A percentile compares a stretch with the other conserved stretches of the same genome.
phyloP scores from a whole-genome alignment of 2,113 vertebrate species.

The Halcyon malimbica region DNA sequence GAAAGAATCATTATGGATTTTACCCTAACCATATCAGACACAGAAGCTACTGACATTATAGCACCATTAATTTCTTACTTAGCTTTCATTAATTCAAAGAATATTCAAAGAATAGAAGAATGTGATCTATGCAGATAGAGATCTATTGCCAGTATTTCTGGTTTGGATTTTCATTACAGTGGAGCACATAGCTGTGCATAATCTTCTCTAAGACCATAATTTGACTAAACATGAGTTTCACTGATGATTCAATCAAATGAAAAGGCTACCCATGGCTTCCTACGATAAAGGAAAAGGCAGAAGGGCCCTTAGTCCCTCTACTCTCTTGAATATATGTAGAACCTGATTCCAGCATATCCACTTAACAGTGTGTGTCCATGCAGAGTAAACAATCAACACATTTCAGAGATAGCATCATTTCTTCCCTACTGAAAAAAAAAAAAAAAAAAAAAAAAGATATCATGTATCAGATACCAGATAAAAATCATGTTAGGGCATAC shows the following conservation, averaged over 20 bases:
- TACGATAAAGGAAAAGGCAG: not conserved
- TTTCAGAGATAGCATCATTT: not conserved
- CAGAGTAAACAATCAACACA: not conserved
- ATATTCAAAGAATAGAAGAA: not conserved
- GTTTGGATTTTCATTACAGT: not conserved
- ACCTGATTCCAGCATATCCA: not conserved
- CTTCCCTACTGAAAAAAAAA: accelerated
- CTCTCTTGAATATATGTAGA: not conserved
- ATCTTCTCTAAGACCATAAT: not conserved
- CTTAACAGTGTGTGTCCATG: not conserved
- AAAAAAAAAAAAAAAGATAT: not conserved
- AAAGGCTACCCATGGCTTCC: not conserved
- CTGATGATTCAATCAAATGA: not conserved
- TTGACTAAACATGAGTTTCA: not conserved
- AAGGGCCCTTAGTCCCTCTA: not conserved
- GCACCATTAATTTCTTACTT: not conserved
- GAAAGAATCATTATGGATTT: accelerated
- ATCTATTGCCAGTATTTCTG: not conserved
- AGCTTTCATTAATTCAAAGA: not conserved
- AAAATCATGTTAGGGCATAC: not conserved
- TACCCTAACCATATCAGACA: not conserved
- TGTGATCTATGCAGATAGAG: not conserved
- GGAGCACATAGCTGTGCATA: not conserved
- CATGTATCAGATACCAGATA: not conserved
- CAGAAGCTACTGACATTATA: not conserved